Evolutionary conservation across 2,797 vertebrate species (phyloP), one percentile per base, ranked within the genome.

Genomic region (Rhinatrema bivittatum): DNA sequence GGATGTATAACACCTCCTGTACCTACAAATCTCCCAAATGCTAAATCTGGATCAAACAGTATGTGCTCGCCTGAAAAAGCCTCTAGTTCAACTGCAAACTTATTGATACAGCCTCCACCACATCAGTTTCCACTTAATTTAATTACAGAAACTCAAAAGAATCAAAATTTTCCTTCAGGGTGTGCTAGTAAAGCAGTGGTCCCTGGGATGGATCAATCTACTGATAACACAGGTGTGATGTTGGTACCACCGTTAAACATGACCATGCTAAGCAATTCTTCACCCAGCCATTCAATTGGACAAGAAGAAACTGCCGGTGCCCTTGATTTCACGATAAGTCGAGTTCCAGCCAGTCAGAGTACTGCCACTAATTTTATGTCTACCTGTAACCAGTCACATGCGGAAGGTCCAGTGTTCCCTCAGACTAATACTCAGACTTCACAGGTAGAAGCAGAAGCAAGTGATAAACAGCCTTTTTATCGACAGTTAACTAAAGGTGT

Each of bases 401-500:
- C 56, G 11, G 55, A 41, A 9, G 36, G 68, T 19, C 69, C 50
- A 2, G 14, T n/a, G 1, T 28, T 52, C 31, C 12, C 72, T 57
- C 76, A 82, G 1, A 58, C 77, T 10, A 1, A 16, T 17, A 12
- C 70, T 65, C 32, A 26, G 16, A 53, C 59, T 20, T 46, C 25
- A 22, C 66, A 45, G 2, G 20, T 36, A 2, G 65, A 34, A 11
- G 18, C 64, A 1, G 65, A 71, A 32, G 53, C 50, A 14, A 82
- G 47, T 81, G 85, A 88, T 69, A 60, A 68, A 10, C 76, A 75
- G 50, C 82, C 50, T 76, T 96, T 96, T 76, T 96, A 94, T 66
- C 90, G 89, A 63, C 95, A 97, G 89, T 91, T 96, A 56, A 91
- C 85, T 46, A 89, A 90, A 86, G 90, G 89, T 49, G 68, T 69